Evolutionary conservation across 1,140 invertebrate genomes (phyloP), one percentile per base, ranked within the genome.

Genomic region (Fopius arisanus): DNA sequence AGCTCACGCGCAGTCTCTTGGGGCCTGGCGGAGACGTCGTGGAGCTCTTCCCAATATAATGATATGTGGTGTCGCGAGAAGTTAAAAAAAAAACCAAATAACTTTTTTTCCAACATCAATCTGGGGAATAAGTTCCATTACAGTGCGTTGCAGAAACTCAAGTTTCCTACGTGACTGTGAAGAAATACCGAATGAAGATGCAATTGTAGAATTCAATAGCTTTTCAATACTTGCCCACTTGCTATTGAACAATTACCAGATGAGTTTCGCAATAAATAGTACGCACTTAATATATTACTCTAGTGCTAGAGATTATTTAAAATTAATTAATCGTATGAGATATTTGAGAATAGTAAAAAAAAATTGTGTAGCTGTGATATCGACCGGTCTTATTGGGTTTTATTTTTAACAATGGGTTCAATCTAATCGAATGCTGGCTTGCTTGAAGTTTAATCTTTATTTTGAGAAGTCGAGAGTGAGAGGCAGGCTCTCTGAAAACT

Each of bases 1-100:
- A 84, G 94, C 94, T 81, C 95, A 97, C 82, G 94, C 95, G 10
- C 94, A 96, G 84, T 95, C 95, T 48, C 92, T 97, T 59, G 96
- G 96, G 40, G 91, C 93, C 12, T 98, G 97, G 97, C 90, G 96
- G 73, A 94, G 94, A 86, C 89, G 97, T 79, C 90, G 97, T 19
- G 96, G 96, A 80, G 97, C 96, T 0, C 88, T 98, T 73, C 96
- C 96, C 33, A 98, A 98, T 86, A 98, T 98, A 75, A 97, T 98
- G 96, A 96, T 97, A 80, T 97, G 96, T 83, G 94, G 94, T 43
- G 83, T 86, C 7, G 78, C 82, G 9, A 81, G 85, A 73, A 85
- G 83, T 74, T 86, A 73, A 83, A 43, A 48, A 43, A 69, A 62
- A 19, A 73, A 77, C 73, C 73, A 74, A 74, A 77, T 72, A 74